These are phyloP conservation scores for Rhinophrynus dorsalis DNA, from an alignment of 2,797 vertebrate species.

Conservation along the genomic window DNA sequence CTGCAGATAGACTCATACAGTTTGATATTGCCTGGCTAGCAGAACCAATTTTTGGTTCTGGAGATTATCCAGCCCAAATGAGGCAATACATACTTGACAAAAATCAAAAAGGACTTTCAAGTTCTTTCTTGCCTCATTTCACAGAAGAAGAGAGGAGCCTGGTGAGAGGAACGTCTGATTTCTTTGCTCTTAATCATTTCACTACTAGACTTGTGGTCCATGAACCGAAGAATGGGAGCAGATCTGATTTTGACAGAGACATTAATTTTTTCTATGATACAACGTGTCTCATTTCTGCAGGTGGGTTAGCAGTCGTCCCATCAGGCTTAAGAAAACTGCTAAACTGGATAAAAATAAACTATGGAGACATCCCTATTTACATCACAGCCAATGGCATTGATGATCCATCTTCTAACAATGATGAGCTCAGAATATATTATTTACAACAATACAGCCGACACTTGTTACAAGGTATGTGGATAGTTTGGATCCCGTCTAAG, in stretches of 20 bases:
- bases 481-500: background rate
- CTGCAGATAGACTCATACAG: constrained; percentile 80
- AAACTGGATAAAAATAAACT: constrained; percentile 80
- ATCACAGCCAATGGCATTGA: constrained; percentile 88
- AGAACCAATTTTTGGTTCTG: constrained; percentile 81
- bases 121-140: constrained; percentile 74
- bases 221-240: constrained; percentile 58
- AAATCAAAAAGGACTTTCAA: constrained; percentile 59
- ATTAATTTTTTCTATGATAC: constrained; percentile 77
- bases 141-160: constrained; percentile 72
- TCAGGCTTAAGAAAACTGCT: constrained; percentile 83
- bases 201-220: constrained; percentile 86
- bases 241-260: constrained; percentile 67
- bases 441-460: constrained; percentile 83
- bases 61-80: constrained; percentile 77
- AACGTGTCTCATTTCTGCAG: constrained; percentile 76
- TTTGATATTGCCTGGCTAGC: constrained; percentile 91
- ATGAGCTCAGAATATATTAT: constrained; percentile 82
- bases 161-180: constrained; percentile 81
- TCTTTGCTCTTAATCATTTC: constrained; percentile 91
- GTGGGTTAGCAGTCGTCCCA: constrained; percentile 79
- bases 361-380: constrained; percentile 77
- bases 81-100: constrained; percentile 70
- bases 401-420: constrained; percentile 76
- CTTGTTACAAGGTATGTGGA: constrained; percentile 84